Evolutionary conservation across 2,888 invertebrate genomes (phyloP), one percentile per base, ranked within the genome.

Genomic region (Oegoconia quadripuncta): DNA sequence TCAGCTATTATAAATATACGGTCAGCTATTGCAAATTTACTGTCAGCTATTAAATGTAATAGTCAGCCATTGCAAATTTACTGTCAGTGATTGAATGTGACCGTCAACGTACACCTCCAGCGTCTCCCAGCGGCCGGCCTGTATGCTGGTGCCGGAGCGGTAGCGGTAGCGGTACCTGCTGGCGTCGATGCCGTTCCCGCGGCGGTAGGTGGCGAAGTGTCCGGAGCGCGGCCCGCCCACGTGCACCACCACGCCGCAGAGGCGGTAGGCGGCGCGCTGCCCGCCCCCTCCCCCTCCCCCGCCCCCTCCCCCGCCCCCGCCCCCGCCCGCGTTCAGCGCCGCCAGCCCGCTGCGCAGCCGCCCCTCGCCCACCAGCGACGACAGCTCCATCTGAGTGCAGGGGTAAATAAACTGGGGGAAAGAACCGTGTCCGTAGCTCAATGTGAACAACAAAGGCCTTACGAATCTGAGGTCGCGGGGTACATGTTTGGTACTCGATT

Each of bases 141-240:
- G 3, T 14, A 9, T 26, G 11, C 12, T n/a, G n/a, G 16, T 0
- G 6, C 20, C 7, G 22, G 1, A 22, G 22, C 20, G 20, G 7
- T 6, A 6, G 4, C 7, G 20, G 20, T 20, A 4, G 17, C n/a
- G 16, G 39, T 52, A 89, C 69, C 90, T 69, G 65, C 88, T 88
- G 46, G 87, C 81, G 52, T 89, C 89, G 51, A 84, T 78, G 23
- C 88, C 89, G 73, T 90, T 89, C 47, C 95, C 95, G 11, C 96
- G 90, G 43, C 98, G 89, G 77, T 97, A 98, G 30, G 97, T 97
- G 44, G 97, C 93, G 88, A 97, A 98, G 89, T 98, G 98, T 1
- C 98, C 98, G 31, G 95, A 93, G 68, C 94, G 91, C 7, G 95
- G 95, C 32, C 95, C 94, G 2, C 98, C 98, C 48, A 94, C 91